A percentile compares a stretch with the other conserved stretches of the same genome.
These are phyloP conservation scores for Anguilla anguilla DNA, from an alignment of 2,797 vertebrate genomes.

Conservation along the genomic window DNA sequence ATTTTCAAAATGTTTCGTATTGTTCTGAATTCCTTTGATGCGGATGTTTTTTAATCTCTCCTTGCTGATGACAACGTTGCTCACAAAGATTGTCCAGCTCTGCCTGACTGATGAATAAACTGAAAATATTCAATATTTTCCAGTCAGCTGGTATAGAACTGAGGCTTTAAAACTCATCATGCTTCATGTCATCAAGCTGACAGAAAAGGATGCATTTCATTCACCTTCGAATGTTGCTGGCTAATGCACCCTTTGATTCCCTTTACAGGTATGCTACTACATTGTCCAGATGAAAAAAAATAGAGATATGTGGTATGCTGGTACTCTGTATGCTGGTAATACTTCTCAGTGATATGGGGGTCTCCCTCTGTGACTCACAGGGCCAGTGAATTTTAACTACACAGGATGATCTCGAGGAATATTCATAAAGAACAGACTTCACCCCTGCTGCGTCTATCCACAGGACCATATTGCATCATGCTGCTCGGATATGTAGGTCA, in stretches of 20 bases:
- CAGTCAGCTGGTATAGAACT: neutral
- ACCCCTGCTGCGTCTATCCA: neutral
- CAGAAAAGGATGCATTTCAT: neutral
- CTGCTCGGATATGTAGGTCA: constrained; percentile 3
- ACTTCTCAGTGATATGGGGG: neutral
- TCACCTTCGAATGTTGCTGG: neutral
- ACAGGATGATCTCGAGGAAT: neutral
- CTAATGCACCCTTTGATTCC: neutral
- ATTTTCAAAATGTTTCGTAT: neutral
- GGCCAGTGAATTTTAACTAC: neutral
- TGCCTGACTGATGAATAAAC: neutral
- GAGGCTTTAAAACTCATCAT: neutral
- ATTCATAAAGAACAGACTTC: constrained; percentile 5
- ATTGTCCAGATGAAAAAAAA: constrained; percentile 2
- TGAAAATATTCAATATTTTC: neutral
- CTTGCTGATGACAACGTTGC: neutral
- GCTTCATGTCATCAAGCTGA: neutral
- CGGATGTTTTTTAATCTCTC: neutral
- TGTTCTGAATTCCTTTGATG: neutral
- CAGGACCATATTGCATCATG: constrained; percentile 8
- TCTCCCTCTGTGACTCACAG: neutral
- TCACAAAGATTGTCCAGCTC: neutral
- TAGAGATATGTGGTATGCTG: neutral
- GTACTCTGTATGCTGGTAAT: neutral
- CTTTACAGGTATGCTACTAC: neutral